A percentile compares a stretch with the other conserved stretches of the same genome.
Conservation (phyloP, 2,888 invertebrate genomes). For the Tachina lurida region DNA sequence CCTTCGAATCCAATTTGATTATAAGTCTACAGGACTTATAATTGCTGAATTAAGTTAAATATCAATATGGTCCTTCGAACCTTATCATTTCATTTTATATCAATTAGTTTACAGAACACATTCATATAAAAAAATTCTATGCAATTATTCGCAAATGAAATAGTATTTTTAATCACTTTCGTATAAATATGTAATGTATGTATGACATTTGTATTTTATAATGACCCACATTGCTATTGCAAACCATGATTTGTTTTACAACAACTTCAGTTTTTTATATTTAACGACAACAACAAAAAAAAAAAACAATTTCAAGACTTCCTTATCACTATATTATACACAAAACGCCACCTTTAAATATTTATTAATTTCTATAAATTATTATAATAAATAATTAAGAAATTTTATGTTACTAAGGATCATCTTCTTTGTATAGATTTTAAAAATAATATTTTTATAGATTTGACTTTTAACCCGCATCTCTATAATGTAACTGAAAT, state of each 20-base stretch:
- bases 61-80: neutral
- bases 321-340: constrained; percentile 16
- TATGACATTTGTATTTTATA: neutral
- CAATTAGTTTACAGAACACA: neutral
- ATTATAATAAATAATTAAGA: neutral
- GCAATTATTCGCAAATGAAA: neutral
- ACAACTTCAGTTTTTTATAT: neutral
- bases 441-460: neutral
- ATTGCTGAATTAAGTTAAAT: too few relatives aligned
- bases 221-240: constrained; percentile 16
- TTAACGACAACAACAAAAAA: neutral
- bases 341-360: neutral
- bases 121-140: neutral
- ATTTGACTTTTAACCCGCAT: neutral
- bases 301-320: constrained; percentile 15
- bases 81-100: neutral
- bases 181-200: neutral
- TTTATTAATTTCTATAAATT: neutral
- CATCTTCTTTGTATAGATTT: neutral
- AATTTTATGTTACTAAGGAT: neutral
- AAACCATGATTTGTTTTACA: neutral
- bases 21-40: too few relatives aligned
- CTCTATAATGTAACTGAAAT: neutral
- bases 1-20: too few relatives aligned
- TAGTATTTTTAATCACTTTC: neutral